Evolutionary conservation across 2,888 invertebrate species (phyloP), one percentile per base, ranked within the genome.

Genomic region (Drosophila cracens): DNA sequence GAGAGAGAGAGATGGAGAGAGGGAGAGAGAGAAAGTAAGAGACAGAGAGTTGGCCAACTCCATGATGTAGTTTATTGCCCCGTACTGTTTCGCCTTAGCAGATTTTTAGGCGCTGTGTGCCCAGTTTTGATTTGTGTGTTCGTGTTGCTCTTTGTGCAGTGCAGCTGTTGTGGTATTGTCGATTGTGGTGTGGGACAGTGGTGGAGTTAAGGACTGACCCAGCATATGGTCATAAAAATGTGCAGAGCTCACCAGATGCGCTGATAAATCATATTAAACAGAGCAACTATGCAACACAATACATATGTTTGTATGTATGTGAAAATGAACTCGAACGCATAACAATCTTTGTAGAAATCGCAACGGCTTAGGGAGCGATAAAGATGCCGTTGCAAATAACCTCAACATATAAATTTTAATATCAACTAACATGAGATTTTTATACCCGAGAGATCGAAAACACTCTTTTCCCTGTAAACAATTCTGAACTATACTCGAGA

Each of bases 191-290:
- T 29, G 46, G 13, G 1, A 0, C 7, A 13, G 46, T 31, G 51
- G 54, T 46, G 51, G 8, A 38, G 48, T n/a, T 38, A n/a, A 8
- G 49, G 29, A 29, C 56, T 38, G 51, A 29, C 51, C 63, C 58
- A 80, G 80, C 90, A 88, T 90, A 90, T 82, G 85, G 89, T 49
- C 82, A 82, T 89, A 87, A 87, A 89, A 85, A 80, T 84, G 85
- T 82, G 75, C 89, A 87, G 67, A 89, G 82, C 73, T 71, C 69
- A 58, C 61, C 75, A 74, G 74, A 72, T 80, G 79, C 72, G 69
- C 72, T 74, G 85, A 89, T 85, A 85, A 85, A 89, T 85, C 85
- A 85, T 87, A 78, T 79, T 76, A 66, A 76, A 76, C 66, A 77
- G 66, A 69, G 63, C 60, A 72, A 80, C 68, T 69, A 73, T 71